A percentile compares a stretch with the other conserved stretches of the same genome.
These are phyloP conservation scores for Myotis planiceps DNA, from an alignment of 2,797 vertebrate genomes.

Conservation along the genomic window DNA sequence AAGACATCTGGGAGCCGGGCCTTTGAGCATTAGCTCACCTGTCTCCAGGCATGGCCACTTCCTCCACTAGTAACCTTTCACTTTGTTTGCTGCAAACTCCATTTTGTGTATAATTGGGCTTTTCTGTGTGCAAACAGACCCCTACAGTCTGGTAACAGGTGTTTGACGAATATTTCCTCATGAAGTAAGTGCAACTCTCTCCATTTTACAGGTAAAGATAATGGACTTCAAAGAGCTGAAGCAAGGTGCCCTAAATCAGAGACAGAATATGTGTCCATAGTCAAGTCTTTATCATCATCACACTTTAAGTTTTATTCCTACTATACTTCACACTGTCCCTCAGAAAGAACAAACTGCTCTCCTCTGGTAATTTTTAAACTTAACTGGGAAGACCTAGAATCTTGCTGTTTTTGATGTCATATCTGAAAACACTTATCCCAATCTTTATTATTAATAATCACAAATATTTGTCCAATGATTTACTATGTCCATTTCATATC, in stretches of 20 bases:
- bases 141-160: background rate
- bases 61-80: background rate
- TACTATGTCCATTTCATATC: background rate
- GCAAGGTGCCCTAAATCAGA: background rate
- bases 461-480: background rate
- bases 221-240: background rate
- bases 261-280: background rate
- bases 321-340: background rate
- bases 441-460: background rate
- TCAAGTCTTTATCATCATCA: background rate
- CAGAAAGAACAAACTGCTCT: background rate
- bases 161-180: background rate
- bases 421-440: background rate
- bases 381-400: background rate
- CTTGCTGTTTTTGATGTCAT: background rate
- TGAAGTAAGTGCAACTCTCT: background rate
- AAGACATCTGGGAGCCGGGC: background rate
- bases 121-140: too few relatives aligned
- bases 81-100: background rate
- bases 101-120: background rate
- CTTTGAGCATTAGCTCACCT: too few relatives aligned
- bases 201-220: background rate
- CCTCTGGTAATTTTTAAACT: background rate
- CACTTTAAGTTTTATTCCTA: background rate
- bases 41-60: background rate